Base-by-base conservation (phyloP, 2,888 invertebrate genomes). In the Spodoptera picta region DNA sequence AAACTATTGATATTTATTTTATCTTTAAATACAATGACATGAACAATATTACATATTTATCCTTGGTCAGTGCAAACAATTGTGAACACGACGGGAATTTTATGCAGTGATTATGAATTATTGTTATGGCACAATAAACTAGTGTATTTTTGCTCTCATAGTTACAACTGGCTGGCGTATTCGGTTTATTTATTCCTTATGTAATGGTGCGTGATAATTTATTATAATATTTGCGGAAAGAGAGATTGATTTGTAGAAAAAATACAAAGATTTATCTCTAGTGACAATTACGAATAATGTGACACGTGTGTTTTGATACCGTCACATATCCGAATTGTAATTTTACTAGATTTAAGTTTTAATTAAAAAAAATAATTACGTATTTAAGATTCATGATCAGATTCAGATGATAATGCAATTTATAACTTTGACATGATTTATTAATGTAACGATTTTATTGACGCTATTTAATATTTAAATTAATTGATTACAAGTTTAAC, bases 161-260 rank as follows among this genome's bases (percentile, higher is more conserved):
- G 61, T 55, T 59, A 62, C 54, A 69, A 14, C 45, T 24, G 12
- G 52, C 44, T 60, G 48, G 23, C 54, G 36, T 47, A 36, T 61
- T 51, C 46, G 14, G 23, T 55, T n/a, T 54, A 51, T 61, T 54
- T 54, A 61, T 69, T 61, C 53, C 43, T 44, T 54, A 27, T 36
- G 50, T 36, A 69, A 68, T 67, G 50, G 43, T 23, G 23, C 51
- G 41, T 62, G 45, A 62, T 46, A 58, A 60, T 58, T 64, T 60
- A 69, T 65, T 64, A 49, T 51, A 45, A 42, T 43, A 47, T 61
- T 41, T 23, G 46, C 6, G 46, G n/a, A 45, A 43, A 55, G 12
- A 9, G 36, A 36, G 36, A 46, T 6, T 9, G n/a, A 23, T 65
- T 58, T 36, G 14, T 65, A n/a, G 36, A 4, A n/a, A 31, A 57